These are phyloP conservation scores for Ichneumon xanthorius DNA, from an alignment of 2,888 invertebrate genomes.

Conservation along the genomic window DNA sequence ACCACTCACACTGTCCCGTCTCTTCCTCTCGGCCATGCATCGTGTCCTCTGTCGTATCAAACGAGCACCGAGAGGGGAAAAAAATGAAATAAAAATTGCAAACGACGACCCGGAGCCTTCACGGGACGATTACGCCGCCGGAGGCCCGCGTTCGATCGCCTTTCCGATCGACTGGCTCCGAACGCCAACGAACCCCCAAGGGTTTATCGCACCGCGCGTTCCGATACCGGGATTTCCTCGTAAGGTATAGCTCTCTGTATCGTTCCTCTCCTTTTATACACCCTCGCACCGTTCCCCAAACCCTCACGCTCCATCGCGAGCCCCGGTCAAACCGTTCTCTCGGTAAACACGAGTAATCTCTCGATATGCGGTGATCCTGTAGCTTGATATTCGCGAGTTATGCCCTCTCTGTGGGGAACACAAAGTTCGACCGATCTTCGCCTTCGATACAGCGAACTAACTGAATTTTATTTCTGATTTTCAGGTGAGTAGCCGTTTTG, in stretches of 20 bases:
- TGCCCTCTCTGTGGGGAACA: not conserved
- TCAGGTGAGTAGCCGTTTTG: conserved; percentile 35
- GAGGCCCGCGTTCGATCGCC: conserved; percentile 32
- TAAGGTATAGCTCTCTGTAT: conserved; percentile 13
- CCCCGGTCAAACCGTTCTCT: conserved; percentile 7
- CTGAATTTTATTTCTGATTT: conserved; percentile 18
- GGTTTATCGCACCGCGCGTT: conserved; percentile 31
- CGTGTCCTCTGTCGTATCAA: not conserved
- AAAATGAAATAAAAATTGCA: conserved; percentile 8
- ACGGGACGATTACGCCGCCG: conserved; percentile 31
- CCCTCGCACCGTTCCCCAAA: not conserved
- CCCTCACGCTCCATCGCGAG: conserved; percentile 11
- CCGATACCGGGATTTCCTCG: conserved; percentile 43
- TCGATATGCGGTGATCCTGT: conserved; percentile 36
- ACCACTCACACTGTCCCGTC: not conserved
- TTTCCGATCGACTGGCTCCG: conserved; percentile 46
- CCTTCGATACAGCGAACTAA: not conserved
- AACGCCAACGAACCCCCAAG: conserved; percentile 44
- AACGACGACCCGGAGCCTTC: conserved; percentile 24
- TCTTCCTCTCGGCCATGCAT: not conserved
- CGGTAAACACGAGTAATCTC: conserved; percentile 48
- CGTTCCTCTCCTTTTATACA: conserved; percentile 4
- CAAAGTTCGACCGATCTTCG: not conserved
- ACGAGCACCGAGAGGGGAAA: not conserved
- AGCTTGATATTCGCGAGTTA: conserved; percentile 30